Percentiles rank a stretch among this genome's conserved stretches.
These are phyloP conservation scores for Macrosteles quadrilineatus DNA, from an alignment of 1,140 invertebrate species.

Conservation along the genomic window DNA sequence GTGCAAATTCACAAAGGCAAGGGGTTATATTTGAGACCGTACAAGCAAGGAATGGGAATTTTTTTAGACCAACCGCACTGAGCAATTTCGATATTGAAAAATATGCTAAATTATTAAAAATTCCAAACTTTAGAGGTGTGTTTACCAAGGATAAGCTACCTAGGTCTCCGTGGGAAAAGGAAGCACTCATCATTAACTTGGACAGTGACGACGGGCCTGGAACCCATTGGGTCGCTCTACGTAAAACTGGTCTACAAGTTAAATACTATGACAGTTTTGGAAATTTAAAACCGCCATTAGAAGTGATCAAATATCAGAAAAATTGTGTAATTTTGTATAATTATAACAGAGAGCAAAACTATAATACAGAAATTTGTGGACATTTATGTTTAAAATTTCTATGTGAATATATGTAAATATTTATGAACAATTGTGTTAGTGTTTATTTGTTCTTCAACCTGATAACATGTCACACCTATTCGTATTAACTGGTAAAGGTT, in stretches of 20 bases:
- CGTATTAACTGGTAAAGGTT: not conserved
- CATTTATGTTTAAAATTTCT: conserved; percentile 15
- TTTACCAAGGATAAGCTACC: conserved; percentile 33
- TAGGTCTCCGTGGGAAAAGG: conserved; percentile 37
- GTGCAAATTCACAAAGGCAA: not conserved
- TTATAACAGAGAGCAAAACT: conserved; percentile 7
- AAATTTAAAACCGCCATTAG: conserved; percentile 2
- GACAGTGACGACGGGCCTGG: conserved; percentile 40
- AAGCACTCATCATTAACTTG: conserved; percentile 46
- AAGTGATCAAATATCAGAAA: not conserved
- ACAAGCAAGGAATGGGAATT: not conserved
- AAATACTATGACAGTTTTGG: conserved; percentile 18
- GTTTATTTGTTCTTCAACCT: too few species aligned
- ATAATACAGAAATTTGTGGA: conserved; percentile 14
- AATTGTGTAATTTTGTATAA: conserved; percentile 10
- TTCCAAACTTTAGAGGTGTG: conserved; percentile 33
- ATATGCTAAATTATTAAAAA: conserved; percentile 9
- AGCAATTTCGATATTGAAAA: conserved; percentile 16
- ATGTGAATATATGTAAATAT: too few species aligned
- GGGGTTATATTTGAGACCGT: conserved; percentile 25
- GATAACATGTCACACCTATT: not conserved
- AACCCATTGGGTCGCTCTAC: conserved; percentile 47
- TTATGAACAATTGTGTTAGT: too few species aligned
- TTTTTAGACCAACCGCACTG: conserved; percentile 9
- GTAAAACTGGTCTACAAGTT: conserved; percentile 37